Percentiles rank a stretch among this genome's conserved stretches.
These are phyloP conservation scores for Drosophila mayaguana DNA, from an alignment of 2,888 invertebrate genomes.

Conservation along the genomic window DNA sequence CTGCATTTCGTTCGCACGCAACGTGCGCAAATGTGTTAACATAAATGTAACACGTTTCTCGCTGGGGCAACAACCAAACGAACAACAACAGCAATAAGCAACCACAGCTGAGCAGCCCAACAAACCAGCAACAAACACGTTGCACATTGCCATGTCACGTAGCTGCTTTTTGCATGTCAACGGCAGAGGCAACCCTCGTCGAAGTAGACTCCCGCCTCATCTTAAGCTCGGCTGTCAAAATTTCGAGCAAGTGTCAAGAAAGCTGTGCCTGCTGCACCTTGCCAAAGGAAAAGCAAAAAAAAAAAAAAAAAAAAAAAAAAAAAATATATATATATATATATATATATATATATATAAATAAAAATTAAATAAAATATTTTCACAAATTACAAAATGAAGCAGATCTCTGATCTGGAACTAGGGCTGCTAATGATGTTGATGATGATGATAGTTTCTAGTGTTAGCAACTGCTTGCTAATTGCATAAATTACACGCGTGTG, in stretches of 20 bases:
- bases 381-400: neutral
- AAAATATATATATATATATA: too few relatives aligned
- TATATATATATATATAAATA: too few relatives aligned
- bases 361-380: neutral
- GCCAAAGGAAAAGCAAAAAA: conserved; percentile 9
- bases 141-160: conserved; percentile 75
- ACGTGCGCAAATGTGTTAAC: conserved; percentile 77
- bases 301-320: neutral
- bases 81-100: conserved; percentile 26
- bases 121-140: conserved; percentile 27
- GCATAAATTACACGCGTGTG: conserved; percentile 30
- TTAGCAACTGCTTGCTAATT: conserved; percentile 50
- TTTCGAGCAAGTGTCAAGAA: conserved; percentile 43
- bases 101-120: conserved; percentile 21
- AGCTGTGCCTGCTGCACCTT: conserved; percentile 29
- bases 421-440: neutral
- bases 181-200: conserved; percentile 37
- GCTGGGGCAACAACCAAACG: conserved; percentile 61
- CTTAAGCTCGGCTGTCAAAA: conserved; percentile 46
- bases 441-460: conserved; percentile 24
- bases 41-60: conserved; percentile 79
- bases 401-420: neutral
- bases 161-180: conserved; percentile 80
- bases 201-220: neutral
- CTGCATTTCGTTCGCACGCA: conserved; percentile 44